A percentile compares a stretch with the other conserved stretches of the same genome.
These are phyloP conservation scores for Syrmaticus mikado DNA, from an alignment of 2,113 vertebrate genomes.

Conservation along the genomic window DNA sequence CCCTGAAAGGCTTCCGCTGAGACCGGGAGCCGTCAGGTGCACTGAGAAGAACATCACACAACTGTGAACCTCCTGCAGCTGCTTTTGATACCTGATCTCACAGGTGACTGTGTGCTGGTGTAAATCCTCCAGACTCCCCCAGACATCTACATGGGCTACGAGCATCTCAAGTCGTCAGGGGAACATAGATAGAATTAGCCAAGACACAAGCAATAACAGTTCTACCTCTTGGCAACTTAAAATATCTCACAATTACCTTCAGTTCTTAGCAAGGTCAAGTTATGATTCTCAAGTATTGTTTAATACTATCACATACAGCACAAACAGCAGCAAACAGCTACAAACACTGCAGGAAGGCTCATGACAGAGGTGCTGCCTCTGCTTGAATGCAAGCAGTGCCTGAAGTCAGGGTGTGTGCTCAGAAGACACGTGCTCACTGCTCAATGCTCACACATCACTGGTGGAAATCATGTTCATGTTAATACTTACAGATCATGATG, in stretches of 20 bases:
- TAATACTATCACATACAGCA: background rate
- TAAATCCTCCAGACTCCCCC: background rate
- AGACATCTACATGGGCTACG: background rate
- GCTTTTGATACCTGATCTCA: background rate
- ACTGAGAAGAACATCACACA: background rate
- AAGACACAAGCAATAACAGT: conserved; percentile 19
- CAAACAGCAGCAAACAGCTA: background rate
- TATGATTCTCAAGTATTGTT: conserved; percentile 39
- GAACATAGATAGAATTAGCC: background rate
- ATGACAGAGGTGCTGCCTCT: background rate
- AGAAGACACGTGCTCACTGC: background rate
- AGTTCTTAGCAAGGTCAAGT: conserved; percentile 39
- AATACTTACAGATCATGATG: background rate
- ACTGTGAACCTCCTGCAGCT: background rate
- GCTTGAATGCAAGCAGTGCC: background rate
- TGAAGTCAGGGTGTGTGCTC: background rate
- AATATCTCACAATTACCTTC: conserved; percentile 26
- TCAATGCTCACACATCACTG: background rate
- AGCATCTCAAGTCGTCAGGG: background rate
- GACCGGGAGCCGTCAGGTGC: background rate
- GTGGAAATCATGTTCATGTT: background rate
- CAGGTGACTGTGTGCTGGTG: background rate
- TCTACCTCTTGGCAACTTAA: conserved; percentile 23
- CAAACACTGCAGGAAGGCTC: background rate
- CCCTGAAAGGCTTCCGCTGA: background rate